Conservation (phyloP, 2,113 vertebrate species). For the Pollachius pollachius region DNA sequence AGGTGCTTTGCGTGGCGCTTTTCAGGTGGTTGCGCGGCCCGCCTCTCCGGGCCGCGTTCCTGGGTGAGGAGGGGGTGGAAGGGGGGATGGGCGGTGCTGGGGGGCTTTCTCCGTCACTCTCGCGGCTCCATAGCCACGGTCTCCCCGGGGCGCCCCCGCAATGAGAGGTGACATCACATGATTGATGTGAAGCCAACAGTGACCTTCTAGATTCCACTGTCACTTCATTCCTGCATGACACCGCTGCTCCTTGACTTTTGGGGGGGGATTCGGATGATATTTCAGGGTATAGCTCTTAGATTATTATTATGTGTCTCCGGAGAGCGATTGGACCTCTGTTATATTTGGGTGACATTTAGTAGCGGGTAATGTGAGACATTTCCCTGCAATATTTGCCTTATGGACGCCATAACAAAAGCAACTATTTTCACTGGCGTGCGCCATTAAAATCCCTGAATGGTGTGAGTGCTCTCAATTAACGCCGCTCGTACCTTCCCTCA, state of each 20-base stretch:
- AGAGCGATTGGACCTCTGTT: conserved; percentile 54
- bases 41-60: conserved; percentile 42
- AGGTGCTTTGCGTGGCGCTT: conserved; percentile 47
- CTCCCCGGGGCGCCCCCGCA: conserved; percentile 35
- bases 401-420: conserved; percentile 42
- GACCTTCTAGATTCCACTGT: conserved; percentile 55
- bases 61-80: conserved; percentile 8
- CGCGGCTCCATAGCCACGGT: conserved; percentile 19
- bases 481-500: too few relatives aligned
- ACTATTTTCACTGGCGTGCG: conserved; percentile 36
- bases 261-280: conserved; percentile 37
- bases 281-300: conserved; percentile 42
- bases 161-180: conserved; percentile 51
- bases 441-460: conserved; percentile 34
- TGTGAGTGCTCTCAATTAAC: too few relatives aligned
- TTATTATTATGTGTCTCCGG: conserved; percentile 38
- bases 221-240: conserved; percentile 43
- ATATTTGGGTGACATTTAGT: conserved; percentile 61
- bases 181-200: conserved; percentile 59
- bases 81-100: background rate
- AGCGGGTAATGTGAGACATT: conserved; percentile 37
- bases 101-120: conserved; percentile 7
- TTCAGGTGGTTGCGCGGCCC: background rate
- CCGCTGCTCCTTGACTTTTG: conserved; percentile 42
- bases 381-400: conserved; percentile 43